Conservation (phyloP, 1,140 invertebrate genomes). For the Anastatus disparis region DNA sequence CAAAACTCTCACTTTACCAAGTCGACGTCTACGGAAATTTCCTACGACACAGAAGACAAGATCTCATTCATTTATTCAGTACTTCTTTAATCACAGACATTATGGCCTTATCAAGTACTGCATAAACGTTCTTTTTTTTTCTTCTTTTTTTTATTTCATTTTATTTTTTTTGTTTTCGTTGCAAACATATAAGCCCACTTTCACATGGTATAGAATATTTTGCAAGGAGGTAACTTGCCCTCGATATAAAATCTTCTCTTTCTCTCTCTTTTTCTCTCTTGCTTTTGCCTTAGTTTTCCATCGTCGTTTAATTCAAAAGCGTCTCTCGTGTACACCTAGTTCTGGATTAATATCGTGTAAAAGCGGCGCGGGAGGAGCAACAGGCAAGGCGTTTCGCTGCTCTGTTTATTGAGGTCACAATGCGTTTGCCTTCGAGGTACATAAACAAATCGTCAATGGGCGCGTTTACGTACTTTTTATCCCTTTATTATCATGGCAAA, state of each 20-base stretch:
- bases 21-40: too few species aligned
- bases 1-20: too few species aligned
- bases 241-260: too few species aligned
- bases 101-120: background rate
- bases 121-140: background rate
- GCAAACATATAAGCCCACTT: background rate
- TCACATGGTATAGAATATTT: slow-evolving; percentile 42
- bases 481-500: too few species aligned
- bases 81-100: background rate
- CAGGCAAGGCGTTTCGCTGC: slow-evolving; percentile 20
- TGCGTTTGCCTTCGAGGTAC: background rate
- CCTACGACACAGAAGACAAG: too few species aligned
- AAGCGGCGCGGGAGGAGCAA: background rate
- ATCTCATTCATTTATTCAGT: background rate
- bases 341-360: slow-evolving; percentile 30
- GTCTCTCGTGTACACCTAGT: background rate
- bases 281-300: slow-evolving; percentile 7
- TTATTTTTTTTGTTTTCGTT: too few species aligned
- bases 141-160: background rate
- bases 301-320: slow-evolving; percentile 23
- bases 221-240: slow-evolving; percentile 15
- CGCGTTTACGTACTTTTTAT: background rate
- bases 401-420: slow-evolving; percentile 36
- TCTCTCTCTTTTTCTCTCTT: too few species aligned
- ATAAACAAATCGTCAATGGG: slow-evolving; percentile 39